phyloP scores from a whole-genome alignment of 2,797 vertebrate genomes.

The Rhinogobio ventralis region DNA sequence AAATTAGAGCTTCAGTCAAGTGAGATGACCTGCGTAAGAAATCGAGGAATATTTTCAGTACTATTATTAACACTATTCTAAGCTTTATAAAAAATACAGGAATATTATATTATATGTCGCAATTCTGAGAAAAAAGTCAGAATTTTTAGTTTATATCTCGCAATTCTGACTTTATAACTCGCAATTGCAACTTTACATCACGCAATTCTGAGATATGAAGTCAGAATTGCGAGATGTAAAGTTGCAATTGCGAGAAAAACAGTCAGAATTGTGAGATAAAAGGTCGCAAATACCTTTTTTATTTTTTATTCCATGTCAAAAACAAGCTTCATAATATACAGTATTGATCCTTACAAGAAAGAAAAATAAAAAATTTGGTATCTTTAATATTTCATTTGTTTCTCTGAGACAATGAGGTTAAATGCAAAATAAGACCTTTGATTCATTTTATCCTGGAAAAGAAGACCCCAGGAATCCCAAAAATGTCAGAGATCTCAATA shows the following conservation, averaged over 20 bases:
- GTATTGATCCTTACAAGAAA: neutral
- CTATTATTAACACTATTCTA: neutral
- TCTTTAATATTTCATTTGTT: neutral
- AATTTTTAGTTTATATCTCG: too few relatives aligned
- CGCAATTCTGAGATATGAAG: too few relatives aligned
- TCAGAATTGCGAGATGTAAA: too few relatives aligned
- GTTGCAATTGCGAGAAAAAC: too few relatives aligned
- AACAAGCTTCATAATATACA: neutral
- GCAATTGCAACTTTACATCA: too few relatives aligned
- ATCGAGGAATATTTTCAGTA: conserved; percentile 4
- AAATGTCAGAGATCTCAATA: neutral
- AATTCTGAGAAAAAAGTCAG: too few relatives aligned
- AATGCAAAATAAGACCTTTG: neutral
- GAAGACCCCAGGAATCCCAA: neutral
- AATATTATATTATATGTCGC: neutral
- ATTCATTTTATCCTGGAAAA: neutral
- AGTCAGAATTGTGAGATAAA: too few relatives aligned
- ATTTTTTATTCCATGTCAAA: too few relatives aligned
- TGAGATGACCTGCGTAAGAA: conserved; percentile 5
- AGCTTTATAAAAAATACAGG: neutral
- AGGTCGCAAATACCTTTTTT: too few relatives aligned
- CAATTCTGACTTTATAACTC: too few relatives aligned
- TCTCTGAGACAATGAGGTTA: neutral
- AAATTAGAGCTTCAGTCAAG: conserved; percentile 25
- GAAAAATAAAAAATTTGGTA: neutral